A percentile compares a stretch with the other conserved stretches of the same genome.
Evolutionary conservation across 2,888 invertebrate species (phyloP).

Genomic region (Blastobasis adustella): DNA sequence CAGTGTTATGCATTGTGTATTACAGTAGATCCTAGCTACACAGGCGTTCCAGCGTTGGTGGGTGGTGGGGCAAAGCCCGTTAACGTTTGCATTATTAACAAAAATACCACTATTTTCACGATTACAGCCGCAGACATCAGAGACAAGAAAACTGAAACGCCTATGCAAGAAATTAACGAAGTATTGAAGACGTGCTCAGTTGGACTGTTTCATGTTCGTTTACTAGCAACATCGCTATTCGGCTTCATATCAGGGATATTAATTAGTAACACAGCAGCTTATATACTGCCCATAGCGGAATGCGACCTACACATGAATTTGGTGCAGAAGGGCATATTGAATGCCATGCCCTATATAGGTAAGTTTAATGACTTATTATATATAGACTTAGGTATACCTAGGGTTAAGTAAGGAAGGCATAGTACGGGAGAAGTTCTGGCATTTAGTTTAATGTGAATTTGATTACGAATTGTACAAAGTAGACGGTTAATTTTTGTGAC

Average conservation of each 20-base stretch:
- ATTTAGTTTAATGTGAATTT: no score
- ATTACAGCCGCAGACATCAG: constrained; percentile 27
- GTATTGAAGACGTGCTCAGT: constrained; percentile 46
- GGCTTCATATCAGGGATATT: constrained; percentile 33
- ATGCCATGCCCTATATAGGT: constrained; percentile 52
- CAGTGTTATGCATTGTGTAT: no score
- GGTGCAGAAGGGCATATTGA: constrained; percentile 46
- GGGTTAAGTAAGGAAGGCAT: no score
- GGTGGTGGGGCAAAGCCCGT: no score
- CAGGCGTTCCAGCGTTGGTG: no score
- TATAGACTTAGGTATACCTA: no score
- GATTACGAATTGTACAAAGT: no score
- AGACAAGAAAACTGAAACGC: constrained; percentile 25
- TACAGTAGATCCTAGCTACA: no score
- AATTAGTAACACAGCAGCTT: constrained; percentile 38
- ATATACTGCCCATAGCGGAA: constrained; percentile 48
- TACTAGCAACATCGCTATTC: constrained; percentile 31
- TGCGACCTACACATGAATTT: constrained; percentile 52
- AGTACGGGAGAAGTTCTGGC: no score
- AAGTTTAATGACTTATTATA: constrained; percentile 12
- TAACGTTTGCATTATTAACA: no score
- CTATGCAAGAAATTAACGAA: constrained; percentile 46
- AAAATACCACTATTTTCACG: no score
- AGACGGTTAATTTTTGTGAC: no score
- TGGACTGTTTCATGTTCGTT: constrained; percentile 41